Conservation (phyloP, 2,888 invertebrate species). For the Ochropacha duplaris region DNA sequence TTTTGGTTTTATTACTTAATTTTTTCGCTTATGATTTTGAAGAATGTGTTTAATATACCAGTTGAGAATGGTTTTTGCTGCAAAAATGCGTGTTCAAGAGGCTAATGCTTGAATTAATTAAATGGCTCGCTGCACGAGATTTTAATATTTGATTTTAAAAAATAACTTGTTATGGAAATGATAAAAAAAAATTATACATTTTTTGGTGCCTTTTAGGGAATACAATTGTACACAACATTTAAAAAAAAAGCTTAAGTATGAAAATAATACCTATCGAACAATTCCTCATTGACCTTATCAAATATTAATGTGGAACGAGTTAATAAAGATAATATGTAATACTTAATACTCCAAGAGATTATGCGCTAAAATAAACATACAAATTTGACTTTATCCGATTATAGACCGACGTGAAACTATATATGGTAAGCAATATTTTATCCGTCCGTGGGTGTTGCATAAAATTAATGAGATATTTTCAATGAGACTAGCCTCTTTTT, state of each 20-base stretch:
- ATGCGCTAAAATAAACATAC: constrained; percentile 2
- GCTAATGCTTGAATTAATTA: background rate
- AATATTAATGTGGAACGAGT: background rate
- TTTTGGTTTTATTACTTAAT: constrained; percentile 17
- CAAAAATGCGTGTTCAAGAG: background rate
- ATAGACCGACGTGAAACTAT: background rate
- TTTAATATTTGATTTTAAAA: background rate
- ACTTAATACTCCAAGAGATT: background rate
- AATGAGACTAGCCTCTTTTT: background rate
- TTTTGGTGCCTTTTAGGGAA: no score
- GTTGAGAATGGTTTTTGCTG: background rate
- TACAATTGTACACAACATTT: background rate
- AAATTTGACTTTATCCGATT: constrained; percentile 7
- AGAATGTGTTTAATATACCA: constrained; percentile 22
- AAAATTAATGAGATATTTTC: background rate
- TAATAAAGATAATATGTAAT: background rate
- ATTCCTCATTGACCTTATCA: background rate
- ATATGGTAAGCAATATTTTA: constrained; percentile 4
- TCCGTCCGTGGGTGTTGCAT: constrained; percentile 2
- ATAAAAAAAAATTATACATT: no score
- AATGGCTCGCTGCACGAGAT: background rate
- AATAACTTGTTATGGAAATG: background rate
- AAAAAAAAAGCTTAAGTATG: background rate
- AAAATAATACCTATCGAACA: background rate
- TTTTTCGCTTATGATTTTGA: constrained; percentile 16